A percentile compares a stretch with the other conserved stretches of the same genome.
phyloP scores from a whole-genome alignment of 2,888 invertebrate genomes.

The Idaea aversata region DNA sequence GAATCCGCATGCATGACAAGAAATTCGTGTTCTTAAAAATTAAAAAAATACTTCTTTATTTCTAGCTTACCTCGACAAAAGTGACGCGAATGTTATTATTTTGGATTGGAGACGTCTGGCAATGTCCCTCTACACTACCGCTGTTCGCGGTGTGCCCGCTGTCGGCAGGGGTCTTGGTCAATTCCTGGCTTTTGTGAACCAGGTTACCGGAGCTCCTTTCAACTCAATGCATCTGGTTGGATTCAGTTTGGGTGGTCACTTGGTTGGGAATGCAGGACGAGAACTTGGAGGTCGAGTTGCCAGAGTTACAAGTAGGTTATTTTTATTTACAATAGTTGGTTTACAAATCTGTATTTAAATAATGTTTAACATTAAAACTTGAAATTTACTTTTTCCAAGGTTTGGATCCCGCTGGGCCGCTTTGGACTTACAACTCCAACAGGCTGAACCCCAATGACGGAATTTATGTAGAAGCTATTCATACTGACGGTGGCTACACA shows the following conservation, averaged over 20 bases:
- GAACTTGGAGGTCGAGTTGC: constrained; percentile 53
- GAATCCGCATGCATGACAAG: background rate
- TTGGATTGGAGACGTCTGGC: constrained; percentile 57
- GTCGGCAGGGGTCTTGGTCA: constrained; percentile 54
- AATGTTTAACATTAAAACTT: background rate
- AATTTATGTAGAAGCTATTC: constrained; percentile 52
- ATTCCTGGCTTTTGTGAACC: constrained; percentile 50
- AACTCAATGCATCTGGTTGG: constrained; percentile 64
- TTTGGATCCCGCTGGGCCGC: constrained; percentile 54
- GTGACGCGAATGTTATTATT: constrained; percentile 52
- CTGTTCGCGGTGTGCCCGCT: constrained; percentile 46
- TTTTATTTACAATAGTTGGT: no score
- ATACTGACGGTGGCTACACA: constrained; percentile 65
- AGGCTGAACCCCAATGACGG: constrained; percentile 50
- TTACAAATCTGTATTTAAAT: no score
- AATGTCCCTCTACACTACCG: constrained; percentile 38
- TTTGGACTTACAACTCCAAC: constrained; percentile 41
- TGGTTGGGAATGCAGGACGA: constrained; percentile 66
- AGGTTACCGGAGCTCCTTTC: constrained; percentile 38
- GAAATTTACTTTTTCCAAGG: constrained; percentile 28
- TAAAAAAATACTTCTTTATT: background rate
- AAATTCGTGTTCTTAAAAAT: no score
- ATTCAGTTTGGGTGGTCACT: constrained; percentile 72
- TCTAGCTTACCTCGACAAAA: constrained; percentile 42
- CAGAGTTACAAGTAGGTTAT: constrained; percentile 57